Evolutionary conservation across 2,888 invertebrate genomes (phyloP), one percentile per base, ranked within the genome.

Genomic region (Drosophila histrio): DNA sequence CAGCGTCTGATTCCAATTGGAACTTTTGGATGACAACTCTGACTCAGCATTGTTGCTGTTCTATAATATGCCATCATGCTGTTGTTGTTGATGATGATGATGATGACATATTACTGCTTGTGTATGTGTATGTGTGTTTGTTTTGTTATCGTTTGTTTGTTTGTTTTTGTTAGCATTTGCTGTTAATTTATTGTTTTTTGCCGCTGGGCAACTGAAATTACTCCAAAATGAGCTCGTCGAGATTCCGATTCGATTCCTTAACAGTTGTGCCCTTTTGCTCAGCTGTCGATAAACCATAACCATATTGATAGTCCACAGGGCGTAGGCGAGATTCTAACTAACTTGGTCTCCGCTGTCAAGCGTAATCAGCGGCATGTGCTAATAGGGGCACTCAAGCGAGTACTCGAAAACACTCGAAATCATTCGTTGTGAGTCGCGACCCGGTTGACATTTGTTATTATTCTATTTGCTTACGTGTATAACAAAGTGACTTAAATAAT

Each of bases 401-500:
- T 46, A 63, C 52, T 65, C 36, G 38, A 62, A 62, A 41, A 56
- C 41, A 26, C 50, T 49, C 34, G 32, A 32, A 32, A 13, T n/a
- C 49, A 47, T 30, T 54, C 22, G 11, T 21, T 19, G 21, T 8
- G n/a, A 26, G 32, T 32, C 58, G 30, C 59, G 58, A 60, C 49
- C 41, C 52, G 74, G 65, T 63, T 73, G 50, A 83, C 59, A 69
- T 56, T 57, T 68, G 28, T 21, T 49, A 28, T n/a, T n/a, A n/a
- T n/a, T n/a, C n/a, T n/a, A n/a, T 50, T 76, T 65, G 76, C 63
- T 68, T 78, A 66, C 61, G 56, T 62, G 74, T 77, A 68, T 74
- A 66, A 67, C 65, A 75, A 79, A 82, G 54, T 85, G 86, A 87
- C 61, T 87, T 69, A 70, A 75, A 85, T 66, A 78, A 76, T 72